A percentile compares a stretch with the other conserved stretches of the same genome.
These are phyloP conservation scores for Hoplodrina ambigua DNA, from an alignment of 2,888 invertebrate species.

Conservation along the genomic window DNA sequence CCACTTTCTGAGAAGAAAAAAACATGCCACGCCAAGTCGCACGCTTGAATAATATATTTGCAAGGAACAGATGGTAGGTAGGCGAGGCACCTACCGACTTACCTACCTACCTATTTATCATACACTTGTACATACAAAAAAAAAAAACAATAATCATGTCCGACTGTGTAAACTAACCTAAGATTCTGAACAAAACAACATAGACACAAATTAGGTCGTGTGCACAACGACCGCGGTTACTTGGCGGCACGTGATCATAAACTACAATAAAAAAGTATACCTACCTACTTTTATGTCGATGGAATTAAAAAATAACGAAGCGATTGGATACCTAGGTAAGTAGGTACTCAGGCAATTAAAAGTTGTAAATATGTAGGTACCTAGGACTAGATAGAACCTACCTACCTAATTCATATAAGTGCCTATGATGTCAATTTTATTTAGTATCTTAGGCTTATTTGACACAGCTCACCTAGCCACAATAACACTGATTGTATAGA, in stretches of 20 bases:
- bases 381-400: constrained; percentile 26
- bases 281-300: constrained; percentile 38
- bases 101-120: neutral
- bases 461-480: constrained; percentile 21
- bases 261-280: constrained; percentile 42
- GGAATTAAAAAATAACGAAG: constrained; percentile 56
- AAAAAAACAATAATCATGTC: constrained; percentile 29
- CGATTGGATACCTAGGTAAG: constrained; percentile 39
- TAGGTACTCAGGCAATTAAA: neutral
- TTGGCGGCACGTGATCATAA: constrained; percentile 50
- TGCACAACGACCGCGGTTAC: constrained; percentile 43
- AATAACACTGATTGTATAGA: constrained; percentile 34
- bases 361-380: constrained; percentile 15
- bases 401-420: constrained; percentile 35
- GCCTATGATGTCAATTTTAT: constrained; percentile 30
- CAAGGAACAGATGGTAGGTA: too few species aligned
- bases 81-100: too few species aligned
- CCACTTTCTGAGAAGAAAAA: constrained; percentile 14
- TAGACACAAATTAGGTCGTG: constrained; percentile 59
- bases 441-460: neutral
- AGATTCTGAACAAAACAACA: constrained; percentile 40
- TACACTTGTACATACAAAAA: neutral
- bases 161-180: constrained; percentile 38
- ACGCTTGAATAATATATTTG: constrained; percentile 21
- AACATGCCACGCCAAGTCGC: constrained; percentile 17